Conservation (phyloP, 2,113 vertebrate genomes). For the Maccullochella peelii region DNA sequence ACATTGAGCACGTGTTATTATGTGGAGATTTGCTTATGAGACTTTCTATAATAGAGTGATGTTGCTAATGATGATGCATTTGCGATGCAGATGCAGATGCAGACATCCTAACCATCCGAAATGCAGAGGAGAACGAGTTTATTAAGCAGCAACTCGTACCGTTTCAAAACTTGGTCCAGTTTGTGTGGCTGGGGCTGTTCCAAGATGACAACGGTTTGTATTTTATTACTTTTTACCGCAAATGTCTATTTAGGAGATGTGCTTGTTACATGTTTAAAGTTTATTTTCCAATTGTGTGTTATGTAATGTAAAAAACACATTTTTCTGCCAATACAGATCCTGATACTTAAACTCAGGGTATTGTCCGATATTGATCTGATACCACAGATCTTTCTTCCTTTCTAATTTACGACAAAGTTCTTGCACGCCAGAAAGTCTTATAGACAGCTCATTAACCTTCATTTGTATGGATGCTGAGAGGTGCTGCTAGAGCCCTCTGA, state of each 20-base stretch:
- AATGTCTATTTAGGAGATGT: not conserved
- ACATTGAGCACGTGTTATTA: not conserved
- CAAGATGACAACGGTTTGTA: slow-evolving; percentile 84
- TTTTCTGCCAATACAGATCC: not conserved
- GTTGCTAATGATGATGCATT: not conserved
- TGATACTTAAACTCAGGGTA: not conserved
- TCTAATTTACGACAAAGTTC: not conserved
- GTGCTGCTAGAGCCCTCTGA: not conserved
- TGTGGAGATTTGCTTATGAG: not conserved
- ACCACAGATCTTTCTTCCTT: not conserved
- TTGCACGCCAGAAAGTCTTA: not conserved
- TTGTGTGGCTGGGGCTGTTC: slow-evolving; percentile 90
- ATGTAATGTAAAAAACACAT: not conserved
- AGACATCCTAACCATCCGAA: slow-evolving; percentile 89
- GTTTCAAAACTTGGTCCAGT: slow-evolving; percentile 86
- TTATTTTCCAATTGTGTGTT: not conserved
- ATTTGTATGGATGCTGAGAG: not conserved
- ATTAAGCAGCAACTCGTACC: slow-evolving; percentile 86
- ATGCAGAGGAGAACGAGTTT: slow-evolving; percentile 91
- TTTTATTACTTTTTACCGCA: not conserved
- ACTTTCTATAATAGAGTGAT: not conserved
- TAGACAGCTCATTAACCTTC: not conserved
- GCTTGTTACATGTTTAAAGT: not conserved
- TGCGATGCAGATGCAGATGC: slow-evolving; percentile 73
- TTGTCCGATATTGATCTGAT: not conserved